phyloP scores from a whole-genome alignment of 2,797 vertebrate species.

The Sebastiscus albofasciatus region DNA sequence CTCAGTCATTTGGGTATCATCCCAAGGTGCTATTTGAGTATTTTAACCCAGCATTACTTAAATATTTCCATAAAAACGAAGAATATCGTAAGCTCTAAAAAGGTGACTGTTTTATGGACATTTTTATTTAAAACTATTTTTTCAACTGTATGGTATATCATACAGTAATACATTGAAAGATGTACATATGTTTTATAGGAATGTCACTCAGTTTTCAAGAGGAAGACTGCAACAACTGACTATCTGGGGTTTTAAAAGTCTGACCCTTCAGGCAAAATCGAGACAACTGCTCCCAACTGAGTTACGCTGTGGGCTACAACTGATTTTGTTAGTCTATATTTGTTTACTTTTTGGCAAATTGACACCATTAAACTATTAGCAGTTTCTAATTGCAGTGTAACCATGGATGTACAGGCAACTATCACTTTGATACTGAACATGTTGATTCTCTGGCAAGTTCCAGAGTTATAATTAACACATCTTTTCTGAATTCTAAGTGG shows the following conservation, averaged over 20 bases:
- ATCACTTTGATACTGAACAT: not conserved
- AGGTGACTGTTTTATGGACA: not conserved
- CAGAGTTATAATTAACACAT: too few species aligned
- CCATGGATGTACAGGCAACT: not conserved
- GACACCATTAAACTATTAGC: not conserved
- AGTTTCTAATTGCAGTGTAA: not conserved
- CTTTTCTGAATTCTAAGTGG: too few species aligned
- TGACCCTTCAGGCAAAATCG: not conserved
- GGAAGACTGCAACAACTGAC: not conserved
- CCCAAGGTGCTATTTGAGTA: not conserved
- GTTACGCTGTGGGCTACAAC: not conserved
- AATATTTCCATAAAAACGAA: not conserved
- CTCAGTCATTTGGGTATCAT: not conserved
- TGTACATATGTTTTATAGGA: not conserved
- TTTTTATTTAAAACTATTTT: not conserved
- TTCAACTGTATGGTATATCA: not conserved
- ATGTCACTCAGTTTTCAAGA: not conserved
- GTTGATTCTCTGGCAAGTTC: not conserved
- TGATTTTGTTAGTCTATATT: not conserved
- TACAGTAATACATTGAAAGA: not conserved
- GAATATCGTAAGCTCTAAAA: not conserved
- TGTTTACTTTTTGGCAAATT: not conserved
- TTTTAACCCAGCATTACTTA: not conserved
- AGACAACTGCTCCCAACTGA: not conserved
- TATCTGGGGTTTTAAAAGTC: not conserved